phyloP scores from a whole-genome alignment of 1,140 invertebrate genomes.

The Whitmania pigra region DNA sequence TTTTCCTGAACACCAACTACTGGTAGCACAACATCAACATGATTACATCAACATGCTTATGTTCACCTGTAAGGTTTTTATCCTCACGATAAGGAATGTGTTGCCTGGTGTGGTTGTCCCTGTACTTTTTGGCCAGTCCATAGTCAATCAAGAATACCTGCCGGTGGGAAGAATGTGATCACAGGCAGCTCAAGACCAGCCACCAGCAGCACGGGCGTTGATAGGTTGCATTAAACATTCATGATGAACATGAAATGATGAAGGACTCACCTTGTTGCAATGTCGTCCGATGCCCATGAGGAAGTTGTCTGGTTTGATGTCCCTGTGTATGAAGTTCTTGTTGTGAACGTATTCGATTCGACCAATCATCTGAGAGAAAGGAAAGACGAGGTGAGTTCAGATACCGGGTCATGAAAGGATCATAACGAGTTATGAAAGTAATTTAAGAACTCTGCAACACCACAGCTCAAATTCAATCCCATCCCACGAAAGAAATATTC shows the following conservation, averaged over 20 bases:
- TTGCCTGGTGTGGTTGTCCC: constrained; percentile 67
- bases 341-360: constrained; percentile 55
- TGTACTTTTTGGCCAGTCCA: constrained; percentile 88
- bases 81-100: constrained; percentile 91
- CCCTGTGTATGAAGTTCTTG: constrained; percentile 54
- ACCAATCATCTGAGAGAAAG: constrained; percentile 44
- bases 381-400: too few species aligned
- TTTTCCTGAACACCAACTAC: neutral
- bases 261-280: constrained; percentile 61
- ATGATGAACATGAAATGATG: too few species aligned
- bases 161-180: neutral
- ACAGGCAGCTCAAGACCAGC: too few species aligned
- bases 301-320: constrained; percentile 45
- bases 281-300: constrained; percentile 80
- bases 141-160: constrained; percentile 86
- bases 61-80: constrained; percentile 69
- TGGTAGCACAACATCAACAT: neutral
- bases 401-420: too few species aligned
- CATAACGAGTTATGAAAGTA: too few species aligned
- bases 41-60: neutral
- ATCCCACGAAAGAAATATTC: too few species aligned
- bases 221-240: too few species aligned
- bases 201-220: too few species aligned
- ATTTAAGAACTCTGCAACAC: too few species aligned
- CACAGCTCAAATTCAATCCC: too few species aligned